Percentiles rank a stretch among this genome's conserved stretches.
Evolutionary conservation across 2,113 vertebrate genomes (phyloP).

Genomic region (Cacatua alba): DNA sequence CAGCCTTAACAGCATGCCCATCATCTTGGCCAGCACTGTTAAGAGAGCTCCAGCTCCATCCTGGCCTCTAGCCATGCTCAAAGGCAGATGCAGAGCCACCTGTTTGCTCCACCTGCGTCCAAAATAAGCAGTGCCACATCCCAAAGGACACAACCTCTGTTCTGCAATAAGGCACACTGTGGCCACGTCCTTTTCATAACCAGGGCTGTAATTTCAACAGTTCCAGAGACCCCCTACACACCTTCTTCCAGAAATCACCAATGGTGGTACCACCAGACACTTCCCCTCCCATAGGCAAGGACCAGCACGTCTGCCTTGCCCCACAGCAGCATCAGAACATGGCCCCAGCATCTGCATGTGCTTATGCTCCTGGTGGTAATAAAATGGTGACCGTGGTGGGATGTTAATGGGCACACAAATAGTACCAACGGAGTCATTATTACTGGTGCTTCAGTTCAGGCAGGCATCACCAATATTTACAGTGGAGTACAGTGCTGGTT

Average conservation of each 20-base stretch:
- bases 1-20: background rate
- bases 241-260: background rate
- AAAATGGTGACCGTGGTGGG: background rate
- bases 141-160: background rate
- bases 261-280: background rate
- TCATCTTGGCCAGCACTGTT: rapidly evolving
- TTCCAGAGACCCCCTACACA: background rate
- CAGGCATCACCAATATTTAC: constrained; percentile 11
- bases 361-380: background rate
- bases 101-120: background rate
- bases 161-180: background rate
- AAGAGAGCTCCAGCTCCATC: background rate
- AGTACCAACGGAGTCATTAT: background rate
- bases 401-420: background rate
- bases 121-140: background rate
- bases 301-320: background rate
- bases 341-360: background rate
- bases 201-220: background rate
- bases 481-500: background rate
- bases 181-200: background rate
- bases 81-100: rapidly evolving
- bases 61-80: background rate
- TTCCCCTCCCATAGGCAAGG: background rate
- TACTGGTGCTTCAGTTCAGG: background rate
- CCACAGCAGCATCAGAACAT: background rate